Conservation (phyloP, 1,140 invertebrate species). For the Drosophila willistoni region DNA sequence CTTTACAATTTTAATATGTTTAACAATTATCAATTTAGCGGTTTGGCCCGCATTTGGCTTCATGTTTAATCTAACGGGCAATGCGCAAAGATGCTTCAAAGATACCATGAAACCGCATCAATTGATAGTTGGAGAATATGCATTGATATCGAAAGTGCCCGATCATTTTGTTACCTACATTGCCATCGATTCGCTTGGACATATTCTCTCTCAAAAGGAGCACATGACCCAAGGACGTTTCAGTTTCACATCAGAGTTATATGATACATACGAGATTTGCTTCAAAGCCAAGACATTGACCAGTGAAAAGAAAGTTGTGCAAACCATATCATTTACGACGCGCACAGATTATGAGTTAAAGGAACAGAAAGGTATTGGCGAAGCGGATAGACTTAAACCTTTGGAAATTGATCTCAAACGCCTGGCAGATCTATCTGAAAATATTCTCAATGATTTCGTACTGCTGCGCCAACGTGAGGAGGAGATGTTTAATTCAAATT, state of each 20-base stretch:
- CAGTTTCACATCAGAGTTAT: slow-evolving; percentile 97
- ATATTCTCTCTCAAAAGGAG: slow-evolving; percentile 95
- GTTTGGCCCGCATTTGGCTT: too few relatives aligned
- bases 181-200: slow-evolving; percentile 96
- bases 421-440: slow-evolving; percentile 97
- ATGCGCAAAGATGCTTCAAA: slow-evolving; percentile 95
- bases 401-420: slow-evolving; percentile 97
- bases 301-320: slow-evolving; percentile 91
- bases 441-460: slow-evolving; percentile 98
- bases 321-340: slow-evolving; percentile 93
- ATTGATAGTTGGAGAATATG: slow-evolving; percentile 96
- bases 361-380: slow-evolving; percentile 96
- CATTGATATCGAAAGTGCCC: slow-evolving; percentile 88
- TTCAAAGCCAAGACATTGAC: slow-evolving; percentile 91
- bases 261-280: slow-evolving; percentile 98
- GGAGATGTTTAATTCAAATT: slow-evolving; percentile 99
- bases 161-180: slow-evolving; percentile 94
- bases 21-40: too few relatives aligned
- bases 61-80: slow-evolving; percentile 67
- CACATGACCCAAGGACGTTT: slow-evolving; percentile 96
- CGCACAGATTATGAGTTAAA: slow-evolving; percentile 99
- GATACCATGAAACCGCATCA: slow-evolving; percentile 98
- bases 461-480: slow-evolving; percentile 97
- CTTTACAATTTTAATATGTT: too few relatives aligned
- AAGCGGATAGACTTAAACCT: slow-evolving; percentile 98